Percentiles rank a stretch among this genome's conserved stretches.
These are phyloP conservation scores for Dreissena polymorpha DNA, from an alignment of 1,140 invertebrate genomes.

Conservation along the genomic window DNA sequence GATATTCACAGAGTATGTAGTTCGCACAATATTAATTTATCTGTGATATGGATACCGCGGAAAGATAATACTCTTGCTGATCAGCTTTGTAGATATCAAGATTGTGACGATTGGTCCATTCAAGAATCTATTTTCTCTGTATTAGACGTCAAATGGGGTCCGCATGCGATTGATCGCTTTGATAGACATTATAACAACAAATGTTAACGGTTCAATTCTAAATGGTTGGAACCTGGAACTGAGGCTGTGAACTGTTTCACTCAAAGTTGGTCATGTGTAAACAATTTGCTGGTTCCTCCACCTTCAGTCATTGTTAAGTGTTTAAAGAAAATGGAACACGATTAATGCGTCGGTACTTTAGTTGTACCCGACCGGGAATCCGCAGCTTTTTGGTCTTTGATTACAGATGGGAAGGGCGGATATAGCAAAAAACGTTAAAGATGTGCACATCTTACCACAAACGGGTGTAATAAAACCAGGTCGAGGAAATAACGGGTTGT, in stretches of 20 bases:
- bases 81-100: slow-evolving; percentile 31
- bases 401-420: background rate
- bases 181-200: slow-evolving; percentile 47
- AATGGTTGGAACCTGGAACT: slow-evolving; percentile 45
- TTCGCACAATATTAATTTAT: slow-evolving; percentile 10
- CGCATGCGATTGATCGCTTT: slow-evolving; percentile 49
- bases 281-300: slow-evolving; percentile 59
- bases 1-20: slow-evolving; percentile 16
- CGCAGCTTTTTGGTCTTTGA: slow-evolving; percentile 36
- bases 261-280: slow-evolving; percentile 32
- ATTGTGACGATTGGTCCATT: slow-evolving; percentile 53
- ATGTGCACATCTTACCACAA: background rate
- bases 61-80: slow-evolving; percentile 19
- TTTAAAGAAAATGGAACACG: slow-evolving; percentile 35
- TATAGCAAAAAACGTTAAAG: background rate
- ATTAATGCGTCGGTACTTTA: slow-evolving; percentile 13
- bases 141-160: slow-evolving; percentile 47
- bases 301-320: slow-evolving; percentile 25
- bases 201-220: slow-evolving; percentile 46
- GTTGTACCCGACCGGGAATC: slow-evolving; percentile 44
- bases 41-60: slow-evolving; percentile 12
- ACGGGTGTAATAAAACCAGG: background rate
- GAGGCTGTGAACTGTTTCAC: slow-evolving; percentile 38
- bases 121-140: slow-evolving; percentile 12
- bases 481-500: slow-evolving; percentile 30